Evolutionary conservation across 2,888 invertebrate genomes (phyloP), one percentile per base, ranked within the genome.

Genomic region (Chrysodeixis includens): DNA sequence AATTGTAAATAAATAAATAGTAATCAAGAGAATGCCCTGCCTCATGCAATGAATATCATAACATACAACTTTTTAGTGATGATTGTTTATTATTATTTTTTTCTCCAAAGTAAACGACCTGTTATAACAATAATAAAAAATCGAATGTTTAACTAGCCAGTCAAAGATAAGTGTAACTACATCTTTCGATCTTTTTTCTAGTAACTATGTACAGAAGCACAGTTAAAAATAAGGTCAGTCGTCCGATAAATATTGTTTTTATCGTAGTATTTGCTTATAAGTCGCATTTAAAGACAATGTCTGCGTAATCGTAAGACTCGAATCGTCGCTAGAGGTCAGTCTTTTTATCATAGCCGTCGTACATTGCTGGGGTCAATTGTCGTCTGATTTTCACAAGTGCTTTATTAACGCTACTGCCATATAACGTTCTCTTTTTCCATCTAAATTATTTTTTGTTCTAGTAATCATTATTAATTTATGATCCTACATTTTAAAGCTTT

Each of bases 341-440:
- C 79, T 81, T 82, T 89, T 90, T 91, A 93, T 92, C 92, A 76
- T 81, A 76, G 76, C 71, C 76, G 78, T 74, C 69, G 69, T 86
- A 86, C 69, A 26, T 52, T 83, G 84, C 62, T 69, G 59, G 78
- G 92, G 92, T 93, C 92, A 93, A 90, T 88, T 89, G 82, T 86
- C 85, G 90, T 81, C 84, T 89, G 88, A 90, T 90, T 86, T 86
- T 85, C 77, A 83, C 82, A 81, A 78, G 80, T 78, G 84, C 71
- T 77, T 80, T 80, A 81, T 80, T 82, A 83, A 76, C 65, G 60
- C 58, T 68, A 71, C 69, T 68, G 67, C 49, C 63, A 46, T 51
- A 52, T 56, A 58, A 61, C 52, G 44, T 62, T 67, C 57, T 53
- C 63, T 59, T 64, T 44, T 57, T 46, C 71, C 16, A 30, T 44